A percentile compares a stretch with the other conserved stretches of the same genome.
phyloP scores from a whole-genome alignment of 2,888 invertebrate genomes.

The Alsophila aescularia region DNA sequence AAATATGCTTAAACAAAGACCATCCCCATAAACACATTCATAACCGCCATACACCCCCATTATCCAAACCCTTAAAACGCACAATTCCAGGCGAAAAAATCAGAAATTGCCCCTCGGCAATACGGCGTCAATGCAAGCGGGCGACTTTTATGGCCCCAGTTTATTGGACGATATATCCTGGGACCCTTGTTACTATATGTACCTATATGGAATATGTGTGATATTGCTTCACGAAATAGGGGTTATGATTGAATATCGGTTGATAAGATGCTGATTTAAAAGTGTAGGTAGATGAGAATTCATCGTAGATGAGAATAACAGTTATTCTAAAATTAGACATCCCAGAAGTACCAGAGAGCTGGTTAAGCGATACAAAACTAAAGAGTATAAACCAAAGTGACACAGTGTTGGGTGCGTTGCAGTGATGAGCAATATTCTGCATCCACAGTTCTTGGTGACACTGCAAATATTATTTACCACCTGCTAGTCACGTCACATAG shows the following conservation, averaged over 20 bases:
- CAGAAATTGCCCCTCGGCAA: constrained; percentile 58
- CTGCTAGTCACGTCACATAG: no score
- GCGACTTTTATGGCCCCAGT: constrained; percentile 68
- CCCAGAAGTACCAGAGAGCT: no score
- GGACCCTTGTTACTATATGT: constrained; percentile 42
- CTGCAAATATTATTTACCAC: no score
- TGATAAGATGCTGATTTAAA: constrained; percentile 23
- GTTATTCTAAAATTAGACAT: no score
- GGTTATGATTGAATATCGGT: constrained; percentile 35
- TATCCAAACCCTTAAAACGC: constrained; percentile 16
- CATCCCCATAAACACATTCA: constrained; percentile 26
- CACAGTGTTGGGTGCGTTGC: no score
- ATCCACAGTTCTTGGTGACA: no score
- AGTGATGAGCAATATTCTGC: no score
- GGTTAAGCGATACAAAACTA: no score
- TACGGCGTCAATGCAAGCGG: constrained; percentile 63
- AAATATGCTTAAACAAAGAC: constrained; percentile 21
- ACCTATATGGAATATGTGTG: constrained; percentile 64
- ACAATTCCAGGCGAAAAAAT: constrained; percentile 33
- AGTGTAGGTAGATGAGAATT: not conserved
- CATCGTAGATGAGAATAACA: no score
- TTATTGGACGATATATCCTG: constrained; percentile 79
- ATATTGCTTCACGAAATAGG: constrained; percentile 48
- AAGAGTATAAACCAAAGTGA: no score
- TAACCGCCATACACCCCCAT: constrained; percentile 21